These are phyloP conservation scores for Theonella swinhoei DNA, from an alignment of 37 sponge, comb jelly and placozoan species.

Conservation along the genomic window DNA sequence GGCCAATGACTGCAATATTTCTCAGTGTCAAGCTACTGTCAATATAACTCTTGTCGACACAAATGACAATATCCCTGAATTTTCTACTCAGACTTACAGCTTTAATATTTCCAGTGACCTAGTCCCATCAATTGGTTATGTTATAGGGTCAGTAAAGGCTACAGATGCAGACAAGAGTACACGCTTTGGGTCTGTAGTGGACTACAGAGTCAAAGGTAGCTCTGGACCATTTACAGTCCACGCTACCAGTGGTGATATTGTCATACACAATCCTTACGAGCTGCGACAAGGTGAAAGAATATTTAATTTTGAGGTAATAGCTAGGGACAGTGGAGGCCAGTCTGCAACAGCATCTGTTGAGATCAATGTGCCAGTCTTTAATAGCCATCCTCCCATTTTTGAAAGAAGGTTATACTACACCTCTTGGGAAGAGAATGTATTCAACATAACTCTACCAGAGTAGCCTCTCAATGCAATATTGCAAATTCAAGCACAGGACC, in stretches of 20 bases:
- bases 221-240: constrained; percentile 43
- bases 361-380: constrained; percentile 41
- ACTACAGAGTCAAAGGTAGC: constrained; percentile 28
- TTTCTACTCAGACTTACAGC: background rate
- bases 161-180: constrained; percentile 37
- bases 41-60: constrained; percentile 21
- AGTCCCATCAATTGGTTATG: constrained; percentile 16
- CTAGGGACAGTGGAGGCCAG: constrained; percentile 55
- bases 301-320: constrained; percentile 47
- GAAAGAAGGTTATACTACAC: constrained; percentile 27
- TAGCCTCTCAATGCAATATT: constrained; percentile 29
- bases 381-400: constrained; percentile 52
- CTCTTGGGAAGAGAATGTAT: constrained; percentile 45
- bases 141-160: constrained; percentile 44
- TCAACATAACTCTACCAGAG: constrained; percentile 26
- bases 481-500: constrained; percentile 30
- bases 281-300: constrained; percentile 12
- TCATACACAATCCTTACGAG: constrained; percentile 12
- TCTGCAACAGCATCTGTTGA: constrained; percentile 15
- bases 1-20: constrained; percentile 3
- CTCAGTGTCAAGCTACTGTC: constrained; percentile 27
- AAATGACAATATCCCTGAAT: constrained; percentile 55
- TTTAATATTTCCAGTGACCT: constrained; percentile 8
- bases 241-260: constrained; percentile 14
- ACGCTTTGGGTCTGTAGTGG: constrained; percentile 6